Percentiles rank a stretch among this genome's conserved stretches.
Evolutionary conservation across 1,140 invertebrate genomes (phyloP).

Genomic region (Pogonus chalceus): DNA sequence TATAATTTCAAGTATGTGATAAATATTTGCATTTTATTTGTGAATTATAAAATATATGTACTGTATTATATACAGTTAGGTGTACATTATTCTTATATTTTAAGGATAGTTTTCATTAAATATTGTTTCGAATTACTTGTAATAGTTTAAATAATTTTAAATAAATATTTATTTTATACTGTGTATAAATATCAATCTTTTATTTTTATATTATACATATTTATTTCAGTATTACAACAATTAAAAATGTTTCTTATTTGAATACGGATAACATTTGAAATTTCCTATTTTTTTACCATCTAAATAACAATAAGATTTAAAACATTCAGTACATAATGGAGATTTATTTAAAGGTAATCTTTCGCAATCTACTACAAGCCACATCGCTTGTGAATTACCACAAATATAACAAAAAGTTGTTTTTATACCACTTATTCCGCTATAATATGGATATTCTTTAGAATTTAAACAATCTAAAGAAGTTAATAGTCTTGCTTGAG

Average conservation of each 20-base stretch:
- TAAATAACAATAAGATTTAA: conserved; percentile 38
- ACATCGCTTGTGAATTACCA: conserved; percentile 28
- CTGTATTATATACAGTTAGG: no score
- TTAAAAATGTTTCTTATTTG: conserved; percentile 5
- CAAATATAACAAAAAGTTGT: conserved; percentile 34
- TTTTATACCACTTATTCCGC: conserved; percentile 21
- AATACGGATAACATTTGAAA: conserved; percentile 35
- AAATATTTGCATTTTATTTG: no score
- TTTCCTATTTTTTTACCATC: conserved; percentile 34
- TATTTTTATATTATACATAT: no score
- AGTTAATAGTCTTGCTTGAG: conserved; percentile 37
- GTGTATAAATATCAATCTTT: no score
- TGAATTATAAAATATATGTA: no score
- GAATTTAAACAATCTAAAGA: conserved; percentile 28
- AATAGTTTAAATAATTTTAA: no score
- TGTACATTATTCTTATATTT: no score
- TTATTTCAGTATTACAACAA: no score
- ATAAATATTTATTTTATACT: no score
- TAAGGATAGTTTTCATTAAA: no score
- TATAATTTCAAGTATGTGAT: no score
- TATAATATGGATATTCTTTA: conserved; percentile 31
- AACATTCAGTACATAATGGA: conserved; percentile 37
- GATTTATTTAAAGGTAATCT: conserved; percentile 36
- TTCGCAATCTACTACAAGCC: conserved; percentile 34
- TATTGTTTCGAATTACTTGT: no score